A percentile compares a stretch with the other conserved stretches of the same genome.
phyloP scores from a whole-genome alignment of 2,888 invertebrate genomes.

The Cinara cedri region DNA sequence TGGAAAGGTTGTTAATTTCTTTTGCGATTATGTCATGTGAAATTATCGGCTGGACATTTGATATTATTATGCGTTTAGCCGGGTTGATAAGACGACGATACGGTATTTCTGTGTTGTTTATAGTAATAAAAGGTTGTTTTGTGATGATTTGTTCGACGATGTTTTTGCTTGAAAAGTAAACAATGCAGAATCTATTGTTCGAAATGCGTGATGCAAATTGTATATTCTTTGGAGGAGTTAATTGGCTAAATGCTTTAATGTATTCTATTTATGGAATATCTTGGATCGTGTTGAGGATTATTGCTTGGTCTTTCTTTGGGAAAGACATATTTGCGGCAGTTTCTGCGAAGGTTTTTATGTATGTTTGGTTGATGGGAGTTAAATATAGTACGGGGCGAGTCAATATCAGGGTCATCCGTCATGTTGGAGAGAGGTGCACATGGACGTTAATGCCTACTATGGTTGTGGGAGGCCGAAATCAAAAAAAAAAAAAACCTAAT shows the following conservation, averaged over 20 bases:
- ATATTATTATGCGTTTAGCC: not conserved
- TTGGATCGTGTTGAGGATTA: too few species aligned
- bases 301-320: too few species aligned
- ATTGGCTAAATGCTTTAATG: too few species aligned
- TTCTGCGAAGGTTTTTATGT: not conserved
- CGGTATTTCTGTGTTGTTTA: not conserved
- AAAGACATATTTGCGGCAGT: not conserved
- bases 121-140: not conserved
- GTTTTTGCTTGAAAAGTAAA: too few species aligned
- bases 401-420: not conserved
- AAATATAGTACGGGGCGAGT: not conserved
- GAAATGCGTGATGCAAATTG: too few species aligned
- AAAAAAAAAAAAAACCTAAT: too few species aligned
- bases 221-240: too few species aligned
- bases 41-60: not conserved
- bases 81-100: not conserved
- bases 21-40: slow-evolving; percentile 1
- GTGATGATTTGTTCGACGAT: too few species aligned
- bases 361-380: not conserved
- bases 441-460: not conserved
- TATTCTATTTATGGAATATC: too few species aligned
- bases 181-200: too few species aligned
- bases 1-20: not conserved
- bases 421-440: not conserved
- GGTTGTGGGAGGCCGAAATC: not conserved